These are phyloP conservation scores for Pygmarrhopalites habei DNA, from an alignment of 1,140 invertebrate genomes.

Conservation along the genomic window DNA sequence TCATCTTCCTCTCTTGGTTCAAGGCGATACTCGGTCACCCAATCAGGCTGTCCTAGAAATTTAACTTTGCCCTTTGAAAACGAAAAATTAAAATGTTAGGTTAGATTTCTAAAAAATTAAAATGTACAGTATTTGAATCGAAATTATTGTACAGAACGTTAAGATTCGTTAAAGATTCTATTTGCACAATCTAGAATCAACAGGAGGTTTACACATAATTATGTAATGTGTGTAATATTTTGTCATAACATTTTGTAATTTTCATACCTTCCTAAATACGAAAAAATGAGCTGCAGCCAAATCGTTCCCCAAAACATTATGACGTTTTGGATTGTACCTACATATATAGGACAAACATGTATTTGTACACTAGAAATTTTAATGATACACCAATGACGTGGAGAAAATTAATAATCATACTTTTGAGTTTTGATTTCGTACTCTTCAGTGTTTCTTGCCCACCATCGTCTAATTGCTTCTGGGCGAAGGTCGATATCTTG, in stretches of 20 bases:
- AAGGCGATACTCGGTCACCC: constrained; percentile 44
- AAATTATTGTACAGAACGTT: no score
- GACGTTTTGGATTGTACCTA: constrained; percentile 45
- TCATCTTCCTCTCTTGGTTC: constrained; percentile 40
- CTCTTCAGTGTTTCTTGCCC: constrained; percentile 41
- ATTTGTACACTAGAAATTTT: constrained; percentile 42
- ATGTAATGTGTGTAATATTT: no score
- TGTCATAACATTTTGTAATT: no score
- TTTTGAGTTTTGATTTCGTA: constrained; percentile 44
- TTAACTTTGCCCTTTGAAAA: constrained; percentile 58
- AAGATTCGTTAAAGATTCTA: no score
- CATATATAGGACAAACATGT: constrained; percentile 44
- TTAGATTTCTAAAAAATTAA: no score
- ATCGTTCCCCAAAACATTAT: constrained; percentile 54
- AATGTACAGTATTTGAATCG: no score
- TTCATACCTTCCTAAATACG: constrained; percentile 52
- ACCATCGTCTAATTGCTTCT: constrained; percentile 46
- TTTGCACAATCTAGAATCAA: no score
- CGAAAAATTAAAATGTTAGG: no score
- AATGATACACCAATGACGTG: not conserved
- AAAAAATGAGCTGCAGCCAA: constrained; percentile 68
- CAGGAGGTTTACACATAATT: no score
- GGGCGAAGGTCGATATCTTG: constrained; percentile 47
- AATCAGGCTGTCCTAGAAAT: constrained; percentile 50
- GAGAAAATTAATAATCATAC: constrained; percentile 2